These are phyloP conservation scores for Hemithea aestivaria DNA, from an alignment of 2,888 invertebrate genomes.

Conservation along the genomic window DNA sequence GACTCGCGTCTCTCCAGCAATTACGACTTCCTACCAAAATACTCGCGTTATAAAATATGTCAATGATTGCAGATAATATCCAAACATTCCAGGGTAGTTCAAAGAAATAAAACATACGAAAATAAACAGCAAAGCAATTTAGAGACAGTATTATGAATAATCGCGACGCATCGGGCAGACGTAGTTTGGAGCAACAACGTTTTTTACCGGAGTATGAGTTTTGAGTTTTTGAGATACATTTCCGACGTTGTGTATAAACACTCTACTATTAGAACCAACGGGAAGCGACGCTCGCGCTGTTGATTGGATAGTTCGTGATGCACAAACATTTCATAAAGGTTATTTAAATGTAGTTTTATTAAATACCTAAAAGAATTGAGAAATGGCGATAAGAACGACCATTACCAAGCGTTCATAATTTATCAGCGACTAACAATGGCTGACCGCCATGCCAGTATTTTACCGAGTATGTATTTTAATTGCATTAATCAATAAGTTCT, in stretches of 20 bases:
- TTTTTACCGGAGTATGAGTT: constrained; percentile 7
- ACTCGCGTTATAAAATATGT: constrained; percentile 16
- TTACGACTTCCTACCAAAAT: constrained; percentile 25
- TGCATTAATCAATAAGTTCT: no score
- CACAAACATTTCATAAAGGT: no score
- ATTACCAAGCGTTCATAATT: no score
- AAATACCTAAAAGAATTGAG: no score
- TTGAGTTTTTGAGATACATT: constrained; percentile 4
- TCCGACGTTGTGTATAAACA: not conserved
- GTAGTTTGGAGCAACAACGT: constrained; percentile 8
- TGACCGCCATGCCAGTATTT: no score
- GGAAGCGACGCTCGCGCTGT: no score
- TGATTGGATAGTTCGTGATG: no score
- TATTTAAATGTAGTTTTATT: no score
- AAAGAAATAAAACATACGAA: constrained; percentile 16
- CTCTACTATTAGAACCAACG: no score
- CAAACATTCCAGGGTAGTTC: constrained; percentile 20
- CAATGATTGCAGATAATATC: constrained; percentile 13
- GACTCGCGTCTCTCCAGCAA: constrained; percentile 17
- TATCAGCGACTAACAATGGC: no score
- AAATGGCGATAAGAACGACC: no score
- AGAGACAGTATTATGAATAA: constrained; percentile 14
- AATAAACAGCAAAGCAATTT: constrained; percentile 16
- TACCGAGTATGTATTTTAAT: no score
- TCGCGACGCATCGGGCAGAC: constrained; percentile 4